phyloP scores from a whole-genome alignment of 2,113 vertebrate species.

The Callithrix jacchus region DNA sequence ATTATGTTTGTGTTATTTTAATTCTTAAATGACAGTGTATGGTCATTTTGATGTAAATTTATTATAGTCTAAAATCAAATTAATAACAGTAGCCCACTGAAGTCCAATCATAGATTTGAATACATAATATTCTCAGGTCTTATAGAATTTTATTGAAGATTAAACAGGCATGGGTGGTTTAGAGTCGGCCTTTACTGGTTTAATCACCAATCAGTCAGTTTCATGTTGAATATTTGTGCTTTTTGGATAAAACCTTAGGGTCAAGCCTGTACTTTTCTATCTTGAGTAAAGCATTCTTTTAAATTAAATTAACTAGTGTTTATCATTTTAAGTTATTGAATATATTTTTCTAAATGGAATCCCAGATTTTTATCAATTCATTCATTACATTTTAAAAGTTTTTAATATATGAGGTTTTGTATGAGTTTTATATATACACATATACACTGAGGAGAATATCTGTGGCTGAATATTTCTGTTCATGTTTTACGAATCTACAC shows the following conservation, averaged over 20 bases:
- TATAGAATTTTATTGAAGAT: not conserved
- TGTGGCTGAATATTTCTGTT: not conserved
- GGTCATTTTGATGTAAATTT: not conserved
- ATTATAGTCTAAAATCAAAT: not conserved
- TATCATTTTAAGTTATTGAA: not conserved
- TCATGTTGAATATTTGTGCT: not conserved
- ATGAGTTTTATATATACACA: not conserved
- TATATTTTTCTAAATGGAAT: not conserved
- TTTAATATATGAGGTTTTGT: not conserved
- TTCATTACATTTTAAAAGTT: not conserved
- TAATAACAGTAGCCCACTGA: not conserved
- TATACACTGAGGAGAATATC: not conserved
- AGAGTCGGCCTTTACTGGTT: not conserved
- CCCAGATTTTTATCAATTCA: not conserved
- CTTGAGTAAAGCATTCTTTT: not conserved
- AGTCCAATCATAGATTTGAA: not conserved
- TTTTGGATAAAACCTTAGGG: not conserved
- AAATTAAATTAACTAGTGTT: not conserved
- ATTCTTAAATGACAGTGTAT: not conserved
- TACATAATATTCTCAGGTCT: not conserved
- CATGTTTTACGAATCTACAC: not conserved
- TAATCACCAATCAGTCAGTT: not conserved
- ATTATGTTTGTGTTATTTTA: not conserved
- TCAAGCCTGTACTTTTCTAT: not conserved
- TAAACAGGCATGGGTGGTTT: not conserved